phyloP scores from a whole-genome alignment of 2,888 invertebrate species.

The Exocentrus adspersus region DNA sequence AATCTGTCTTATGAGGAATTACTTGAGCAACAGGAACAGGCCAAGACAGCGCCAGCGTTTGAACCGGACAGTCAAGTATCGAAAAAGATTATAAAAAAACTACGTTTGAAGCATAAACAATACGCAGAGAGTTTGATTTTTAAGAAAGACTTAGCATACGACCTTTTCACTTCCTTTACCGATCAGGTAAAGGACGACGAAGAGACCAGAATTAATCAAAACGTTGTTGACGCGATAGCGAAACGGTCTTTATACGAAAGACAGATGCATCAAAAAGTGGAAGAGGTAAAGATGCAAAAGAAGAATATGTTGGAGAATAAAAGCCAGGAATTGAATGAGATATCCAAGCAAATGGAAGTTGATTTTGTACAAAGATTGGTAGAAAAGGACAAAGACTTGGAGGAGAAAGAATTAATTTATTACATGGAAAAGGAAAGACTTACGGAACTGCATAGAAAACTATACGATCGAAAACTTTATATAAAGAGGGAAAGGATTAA shows the following conservation, averaged over 20 bases:
- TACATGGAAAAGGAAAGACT: conserved; percentile 65
- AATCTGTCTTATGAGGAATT: conserved; percentile 50
- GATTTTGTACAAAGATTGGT: conserved; percentile 60
- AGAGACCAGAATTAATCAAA: conserved; percentile 65
- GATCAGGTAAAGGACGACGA: conserved; percentile 66
- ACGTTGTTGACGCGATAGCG: conserved; percentile 68
- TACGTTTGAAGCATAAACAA: conserved; percentile 65
- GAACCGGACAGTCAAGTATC: conserved; percentile 53
- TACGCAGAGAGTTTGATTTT: conserved; percentile 53
- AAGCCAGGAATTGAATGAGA: conserved; percentile 65
- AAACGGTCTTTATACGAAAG: conserved; percentile 74
- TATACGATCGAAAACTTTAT: conserved; percentile 68
- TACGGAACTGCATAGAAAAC: conserved; percentile 63
- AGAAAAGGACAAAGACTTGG: conserved; percentile 40
- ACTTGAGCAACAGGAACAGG: conserved; percentile 46
- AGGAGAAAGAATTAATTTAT: conserved; percentile 52
- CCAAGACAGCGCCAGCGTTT: conserved; percentile 40
- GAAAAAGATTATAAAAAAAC: conserved; percentile 65
- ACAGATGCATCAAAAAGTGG: conserved; percentile 71
- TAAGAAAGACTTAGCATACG: conserved; percentile 62
- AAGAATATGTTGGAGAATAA: conserved; percentile 68
- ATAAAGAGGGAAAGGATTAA: conserved; percentile 65
- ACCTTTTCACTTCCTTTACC: conserved; percentile 66
- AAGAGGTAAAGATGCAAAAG: conserved; percentile 70
- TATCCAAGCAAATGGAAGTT: conserved; percentile 65